Evolutionary conservation across 2,113 vertebrate genomes (phyloP).

Genomic region (Phalacrocorax carbo): DNA sequence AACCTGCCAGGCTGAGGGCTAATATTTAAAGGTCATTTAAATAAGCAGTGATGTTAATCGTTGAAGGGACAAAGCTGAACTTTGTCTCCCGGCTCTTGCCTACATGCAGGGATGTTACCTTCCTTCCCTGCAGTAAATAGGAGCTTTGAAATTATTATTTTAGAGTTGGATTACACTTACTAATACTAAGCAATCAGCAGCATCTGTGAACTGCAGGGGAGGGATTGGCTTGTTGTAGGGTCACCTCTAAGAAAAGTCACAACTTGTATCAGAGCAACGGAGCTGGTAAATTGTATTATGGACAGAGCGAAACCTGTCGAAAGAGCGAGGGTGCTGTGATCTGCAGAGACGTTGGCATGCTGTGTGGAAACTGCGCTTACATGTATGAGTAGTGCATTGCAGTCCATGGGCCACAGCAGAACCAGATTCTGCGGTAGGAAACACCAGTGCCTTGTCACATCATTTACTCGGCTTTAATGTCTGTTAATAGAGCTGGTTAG

Average conservation of each 20-base stretch:
- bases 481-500: neutral
- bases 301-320: neutral
- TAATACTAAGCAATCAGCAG: neutral
- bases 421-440: neutral
- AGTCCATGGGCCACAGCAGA: neutral
- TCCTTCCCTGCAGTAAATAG: neutral
- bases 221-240: neutral
- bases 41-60: neutral
- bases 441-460: neutral
- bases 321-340: neutral
- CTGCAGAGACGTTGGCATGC: no score
- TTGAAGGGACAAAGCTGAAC: neutral
- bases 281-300: neutral
- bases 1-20: neutral
- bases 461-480: neutral
- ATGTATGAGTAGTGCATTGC: fast-evolving
- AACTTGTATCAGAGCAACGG: neutral
- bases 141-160: neutral
- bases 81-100: neutral
- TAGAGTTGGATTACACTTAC: neutral
- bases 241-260: neutral
- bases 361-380: neutral
- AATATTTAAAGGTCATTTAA: slow-evolving; percentile 44
- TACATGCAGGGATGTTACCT: neutral
- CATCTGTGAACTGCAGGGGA: neutral